phyloP scores from a whole-genome alignment of 2,888 invertebrate genomes.

The Ophonus ardosiacus region DNA sequence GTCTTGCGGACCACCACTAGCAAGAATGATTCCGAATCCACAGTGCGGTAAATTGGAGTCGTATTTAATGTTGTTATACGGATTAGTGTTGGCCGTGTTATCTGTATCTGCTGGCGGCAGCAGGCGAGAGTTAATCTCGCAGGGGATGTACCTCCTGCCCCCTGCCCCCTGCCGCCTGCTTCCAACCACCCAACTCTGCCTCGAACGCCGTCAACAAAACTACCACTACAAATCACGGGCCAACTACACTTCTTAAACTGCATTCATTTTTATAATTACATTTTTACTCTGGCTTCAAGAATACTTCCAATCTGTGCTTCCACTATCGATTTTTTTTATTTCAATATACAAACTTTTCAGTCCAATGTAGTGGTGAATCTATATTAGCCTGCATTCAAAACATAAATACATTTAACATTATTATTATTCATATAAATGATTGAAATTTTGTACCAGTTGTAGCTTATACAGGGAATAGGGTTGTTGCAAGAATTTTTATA shows the following conservation, averaged over 20 bases:
- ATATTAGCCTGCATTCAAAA: too few relatives aligned
- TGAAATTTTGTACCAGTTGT: too few relatives aligned
- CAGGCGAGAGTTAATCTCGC: conserved; percentile 74
- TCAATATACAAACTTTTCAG: too few relatives aligned
- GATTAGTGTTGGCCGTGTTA: conserved; percentile 74
- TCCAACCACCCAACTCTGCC: not conserved
- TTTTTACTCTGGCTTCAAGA: not conserved
- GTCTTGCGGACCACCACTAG: conserved; percentile 36
- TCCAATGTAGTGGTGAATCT: too few relatives aligned
- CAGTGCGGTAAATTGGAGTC: conserved; percentile 78
- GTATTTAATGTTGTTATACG: conserved; percentile 78
- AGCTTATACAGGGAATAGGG: too few relatives aligned
- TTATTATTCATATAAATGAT: too few relatives aligned
- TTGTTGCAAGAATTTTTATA: too few relatives aligned
- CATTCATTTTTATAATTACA: conserved; percentile 23
- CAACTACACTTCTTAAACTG: not conserved
- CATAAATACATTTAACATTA: too few relatives aligned
- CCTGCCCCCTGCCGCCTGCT: conserved; percentile 1
- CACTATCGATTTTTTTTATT: too few relatives aligned
- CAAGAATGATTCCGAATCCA: conserved; percentile 75
- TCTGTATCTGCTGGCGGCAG: conserved; percentile 74
- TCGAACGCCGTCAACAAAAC: not conserved
- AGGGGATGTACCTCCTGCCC: conserved; percentile 65
- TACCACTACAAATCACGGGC: conserved; percentile 6
- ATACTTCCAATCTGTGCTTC: not conserved